Conservation (phyloP, 30 jellyfish, hydroid and myxozoan species). For the Sanderia malayensis region DNA sequence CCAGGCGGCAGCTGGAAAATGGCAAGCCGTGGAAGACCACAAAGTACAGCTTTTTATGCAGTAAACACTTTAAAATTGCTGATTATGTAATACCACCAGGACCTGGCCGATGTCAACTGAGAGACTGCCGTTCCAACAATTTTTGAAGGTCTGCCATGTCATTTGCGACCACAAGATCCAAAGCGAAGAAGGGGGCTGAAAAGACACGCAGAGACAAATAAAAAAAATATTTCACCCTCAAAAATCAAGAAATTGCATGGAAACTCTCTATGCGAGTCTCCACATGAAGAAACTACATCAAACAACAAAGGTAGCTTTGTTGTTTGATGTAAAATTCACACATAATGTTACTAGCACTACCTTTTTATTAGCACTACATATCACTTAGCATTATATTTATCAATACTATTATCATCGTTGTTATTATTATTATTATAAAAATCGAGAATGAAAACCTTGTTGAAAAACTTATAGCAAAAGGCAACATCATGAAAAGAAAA, state of each 20-base stretch:
- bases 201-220: conserved; percentile 2
- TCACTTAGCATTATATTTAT: too few species aligned
- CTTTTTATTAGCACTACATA: too few species aligned
- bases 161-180: conserved; percentile 7
- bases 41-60: conserved; percentile 25
- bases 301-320: not conserved
- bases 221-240: conserved; percentile 15
- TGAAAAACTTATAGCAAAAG: conserved; percentile 3
- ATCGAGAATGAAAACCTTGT: not conserved
- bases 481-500: not conserved
- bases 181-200: conserved; percentile 8
- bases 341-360: too few species aligned
- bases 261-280: conserved; percentile 26
- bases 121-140: conserved; percentile 20
- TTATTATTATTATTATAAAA: not conserved
- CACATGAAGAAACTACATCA: too few species aligned
- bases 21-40: conserved; percentile 37
- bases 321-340: not conserved
- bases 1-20: too few species aligned
- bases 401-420: too few species aligned
- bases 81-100: conserved; percentile 29
- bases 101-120: conserved; percentile 14
- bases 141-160: conserved; percentile 14
- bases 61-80: conserved; percentile 20
- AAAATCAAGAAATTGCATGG: conserved; percentile 19